Base-by-base conservation (phyloP, 2,888 invertebrate species). In the Cyclophora albipunctata region DNA sequence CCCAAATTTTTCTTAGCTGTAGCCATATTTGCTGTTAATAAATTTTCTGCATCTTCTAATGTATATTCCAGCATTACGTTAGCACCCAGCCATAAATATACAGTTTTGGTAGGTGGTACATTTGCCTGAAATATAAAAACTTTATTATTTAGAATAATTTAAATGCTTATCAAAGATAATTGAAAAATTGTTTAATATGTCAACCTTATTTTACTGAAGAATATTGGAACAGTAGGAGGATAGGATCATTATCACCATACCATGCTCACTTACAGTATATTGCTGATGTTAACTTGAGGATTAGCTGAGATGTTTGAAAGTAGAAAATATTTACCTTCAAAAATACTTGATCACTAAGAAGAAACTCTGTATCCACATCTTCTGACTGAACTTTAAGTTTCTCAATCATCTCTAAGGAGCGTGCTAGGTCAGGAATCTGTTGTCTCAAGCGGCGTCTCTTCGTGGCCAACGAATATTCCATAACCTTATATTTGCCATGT, bases 11-110 rank as follows among this genome's bases (percentile, higher is more conserved):
- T 93, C 64, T 93, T 93, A 6, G 98, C 98, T 46, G 95, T 92
- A 48, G 92, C 91, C 78, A 96, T 93, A 78, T 96, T 97, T 69
- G 96, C 94, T 52, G 92, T 91, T 34, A 98, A 87, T 50, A 98
- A 86, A 53, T 91, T 91, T 76, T 96, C 93, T 37, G 98, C 98
- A 85, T 98, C 98, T 60, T 95, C 94, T 63, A 98, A 85, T 34
- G 93, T 92, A 84, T 98, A 99, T 84, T 99, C 98, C 68, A 99
- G 86, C 98, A 99, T 99, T 3, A 98, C 97, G 90, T 98, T 98
- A 3, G 98, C 95, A 44, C 95, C 95, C 49, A 95, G 83, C 95
- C 95, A 95, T 49, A 95, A 80, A 62, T 92, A 94, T 7, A 98
- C 98, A 69, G 92, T 96, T 66, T 98, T 93, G 34, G 97, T 97